These are phyloP conservation scores for Leptothorax acervorum DNA, from an alignment of 2,888 invertebrate species.

Conservation along the genomic window DNA sequence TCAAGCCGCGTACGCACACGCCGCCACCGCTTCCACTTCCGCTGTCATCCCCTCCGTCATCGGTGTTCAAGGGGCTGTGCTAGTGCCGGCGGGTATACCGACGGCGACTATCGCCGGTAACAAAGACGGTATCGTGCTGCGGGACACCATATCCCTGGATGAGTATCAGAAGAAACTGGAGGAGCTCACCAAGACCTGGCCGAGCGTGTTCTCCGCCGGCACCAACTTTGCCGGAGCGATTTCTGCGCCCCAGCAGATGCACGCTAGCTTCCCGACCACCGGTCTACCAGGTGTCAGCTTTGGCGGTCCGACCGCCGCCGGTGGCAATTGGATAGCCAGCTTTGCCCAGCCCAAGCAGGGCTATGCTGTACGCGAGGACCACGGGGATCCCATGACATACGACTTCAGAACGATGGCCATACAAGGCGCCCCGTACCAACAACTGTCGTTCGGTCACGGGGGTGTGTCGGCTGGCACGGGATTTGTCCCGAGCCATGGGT, in stretches of 20 bases:
- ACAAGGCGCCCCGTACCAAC: constrained; percentile 58
- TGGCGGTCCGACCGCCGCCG: not conserved
- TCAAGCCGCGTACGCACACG: constrained; percentile 31
- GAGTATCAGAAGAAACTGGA: constrained; percentile 80
- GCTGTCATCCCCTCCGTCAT: not conserved
- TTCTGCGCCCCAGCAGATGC: constrained; percentile 30
- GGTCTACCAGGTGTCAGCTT: not conserved
- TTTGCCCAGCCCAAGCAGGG: constrained; percentile 72
- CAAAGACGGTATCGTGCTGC: constrained; percentile 76
- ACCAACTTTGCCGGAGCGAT: constrained; percentile 27
- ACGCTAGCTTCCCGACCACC: constrained; percentile 17
- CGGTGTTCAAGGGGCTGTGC: constrained; percentile 47
- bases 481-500: constrained; percentile 52
- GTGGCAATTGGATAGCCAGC: constrained; percentile 45
- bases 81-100: constrained; percentile 62
- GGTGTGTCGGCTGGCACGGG: not conserved
- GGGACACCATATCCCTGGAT: constrained; percentile 78
- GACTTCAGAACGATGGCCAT: constrained; percentile 75
- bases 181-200: constrained; percentile 81
- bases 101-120: constrained; percentile 68
- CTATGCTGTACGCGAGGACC: constrained; percentile 79
- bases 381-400: constrained; percentile 68
- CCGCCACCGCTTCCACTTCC: not conserved
- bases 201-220: constrained; percentile 58
- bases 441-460: constrained; percentile 13